Base-by-base conservation (phyloP, 1,140 invertebrate species). In the Bombus fervidus region DNA sequence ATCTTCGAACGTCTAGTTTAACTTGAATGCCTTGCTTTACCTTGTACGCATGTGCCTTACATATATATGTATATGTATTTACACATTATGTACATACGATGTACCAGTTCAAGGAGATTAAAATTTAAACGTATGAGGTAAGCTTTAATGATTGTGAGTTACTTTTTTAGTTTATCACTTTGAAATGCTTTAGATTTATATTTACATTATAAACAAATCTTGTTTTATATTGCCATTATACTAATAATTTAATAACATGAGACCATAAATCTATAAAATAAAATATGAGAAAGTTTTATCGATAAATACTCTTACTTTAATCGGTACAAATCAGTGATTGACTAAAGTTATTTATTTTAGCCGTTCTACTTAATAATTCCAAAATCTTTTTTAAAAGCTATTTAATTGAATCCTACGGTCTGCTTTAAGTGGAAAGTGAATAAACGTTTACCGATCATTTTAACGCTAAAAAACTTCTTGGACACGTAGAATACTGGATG, bases 71-170 rank as follows among this genome's bases (percentile, higher is more conserved):
- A n/a, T 28, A 62, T 62, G 28, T 53, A 53, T 0, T 22, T 53
- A 53, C 5, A 53, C 0, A 8, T 53, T 53, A 53, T 53, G 18
- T 62, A 13, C 12, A 62, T 3, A 34, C 47, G 31, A 34, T 25
- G 31, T 53, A 53, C 41, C 43, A 37, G 31, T 75, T 53, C 43
- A 53, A 75, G 73, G 31, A 9, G 31, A 75, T 75, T 57, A 57
- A 75, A 75, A 75, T 34, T 75, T 53, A 41, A 74, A 74, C n/a
- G n/a, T 5, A 31, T 75, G 43, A 75, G 12, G 22, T 39, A 74
- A 74, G n/a, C 41, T 47, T 31, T n/a, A 22, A 47, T 18, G 3
- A 37, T 71, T 37, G 25, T 13, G 25, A 71, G 10, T 5, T 39
- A 28, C 9, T 71, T 3, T 37, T 39, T 39, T 5, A 68, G 10